These are phyloP conservation scores for Glyphotaelius pellucidus DNA, from an alignment of 2,888 invertebrate genomes.

Conservation along the genomic window DNA sequence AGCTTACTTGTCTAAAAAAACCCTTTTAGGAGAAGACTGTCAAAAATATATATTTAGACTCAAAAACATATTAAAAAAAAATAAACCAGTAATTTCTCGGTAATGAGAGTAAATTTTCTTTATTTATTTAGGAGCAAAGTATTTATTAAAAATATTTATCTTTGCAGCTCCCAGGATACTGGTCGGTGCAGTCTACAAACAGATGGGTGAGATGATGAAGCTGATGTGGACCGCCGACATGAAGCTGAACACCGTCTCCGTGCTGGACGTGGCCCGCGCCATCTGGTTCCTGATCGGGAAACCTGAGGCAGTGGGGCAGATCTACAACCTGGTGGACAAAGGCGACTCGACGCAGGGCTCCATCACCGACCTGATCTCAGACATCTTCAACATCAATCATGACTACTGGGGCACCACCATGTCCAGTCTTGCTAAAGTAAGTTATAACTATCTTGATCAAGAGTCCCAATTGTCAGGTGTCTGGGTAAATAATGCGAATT, in stretches of 20 bases:
- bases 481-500: too few species aligned
- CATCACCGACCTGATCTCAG: slow-evolving; percentile 86
- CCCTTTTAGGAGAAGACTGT: too few species aligned
- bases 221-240: slow-evolving; percentile 91
- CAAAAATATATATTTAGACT: too few species aligned
- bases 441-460: slow-evolving; percentile 37
- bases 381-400: slow-evolving; percentile 90
- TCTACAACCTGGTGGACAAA: slow-evolving; percentile 90
- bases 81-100: too few species aligned
- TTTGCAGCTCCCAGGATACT: slow-evolving; percentile 87
- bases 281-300: slow-evolving; percentile 84
- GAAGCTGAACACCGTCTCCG: slow-evolving; percentile 92
- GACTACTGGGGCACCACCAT: slow-evolving; percentile 92
- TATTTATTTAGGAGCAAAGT: background rate
- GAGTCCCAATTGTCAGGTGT: too few species aligned
- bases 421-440: slow-evolving; percentile 88
- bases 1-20: too few species aligned
- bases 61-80: too few species aligned
- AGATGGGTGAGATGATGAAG: slow-evolving; percentile 93
- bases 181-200: slow-evolving; percentile 92
- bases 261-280: slow-evolving; percentile 89
- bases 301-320: slow-evolving; percentile 78
- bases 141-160: background rate
- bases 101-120: background rate
- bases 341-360: slow-evolving; percentile 91